phyloP scores from a whole-genome alignment of 1,140 invertebrate genomes.

The Drosophila tropicalis region DNA sequence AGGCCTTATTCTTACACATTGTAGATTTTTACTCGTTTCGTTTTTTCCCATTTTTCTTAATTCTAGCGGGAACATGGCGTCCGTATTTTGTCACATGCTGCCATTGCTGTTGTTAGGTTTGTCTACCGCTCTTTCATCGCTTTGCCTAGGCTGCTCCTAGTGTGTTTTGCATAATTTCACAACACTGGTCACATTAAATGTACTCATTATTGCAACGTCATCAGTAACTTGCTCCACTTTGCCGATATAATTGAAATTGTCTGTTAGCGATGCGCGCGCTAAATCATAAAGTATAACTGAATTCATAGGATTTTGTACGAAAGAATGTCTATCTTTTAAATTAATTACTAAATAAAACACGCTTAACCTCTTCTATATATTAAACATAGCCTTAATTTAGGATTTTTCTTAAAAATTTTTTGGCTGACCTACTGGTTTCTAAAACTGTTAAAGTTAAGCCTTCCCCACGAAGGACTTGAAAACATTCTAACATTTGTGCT shows the following conservation, averaged over 20 bases:
- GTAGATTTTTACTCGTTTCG: constrained; percentile 44
- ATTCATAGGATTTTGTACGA: no score
- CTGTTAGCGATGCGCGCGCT: constrained; percentile 23
- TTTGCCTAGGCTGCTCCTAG: background rate
- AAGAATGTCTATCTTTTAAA: no score
- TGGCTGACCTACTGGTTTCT: no score
- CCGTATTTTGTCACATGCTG: constrained; percentile 38
- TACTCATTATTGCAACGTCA: constrained; percentile 51
- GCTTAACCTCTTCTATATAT: no score
- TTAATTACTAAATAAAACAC: no score
- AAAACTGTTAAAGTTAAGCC: no score
- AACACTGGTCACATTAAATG: constrained; percentile 6
- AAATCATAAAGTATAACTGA: background rate
- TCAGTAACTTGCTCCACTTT: constrained; percentile 20
- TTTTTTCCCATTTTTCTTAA: constrained; percentile 43
- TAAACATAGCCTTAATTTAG: no score
- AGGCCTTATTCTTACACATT: constrained; percentile 57
- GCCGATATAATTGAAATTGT: constrained; percentile 8
- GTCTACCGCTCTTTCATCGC: background rate
- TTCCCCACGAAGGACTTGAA: no score
- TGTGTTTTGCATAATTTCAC: constrained; percentile 1
- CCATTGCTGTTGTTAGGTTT: background rate
- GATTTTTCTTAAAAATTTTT: no score
- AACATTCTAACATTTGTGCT: no score
- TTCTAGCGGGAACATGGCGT: constrained; percentile 73